Evolutionary conservation across 2,113 vertebrate species (phyloP).

Genomic region (Leptobrachium leishanense): DNA sequence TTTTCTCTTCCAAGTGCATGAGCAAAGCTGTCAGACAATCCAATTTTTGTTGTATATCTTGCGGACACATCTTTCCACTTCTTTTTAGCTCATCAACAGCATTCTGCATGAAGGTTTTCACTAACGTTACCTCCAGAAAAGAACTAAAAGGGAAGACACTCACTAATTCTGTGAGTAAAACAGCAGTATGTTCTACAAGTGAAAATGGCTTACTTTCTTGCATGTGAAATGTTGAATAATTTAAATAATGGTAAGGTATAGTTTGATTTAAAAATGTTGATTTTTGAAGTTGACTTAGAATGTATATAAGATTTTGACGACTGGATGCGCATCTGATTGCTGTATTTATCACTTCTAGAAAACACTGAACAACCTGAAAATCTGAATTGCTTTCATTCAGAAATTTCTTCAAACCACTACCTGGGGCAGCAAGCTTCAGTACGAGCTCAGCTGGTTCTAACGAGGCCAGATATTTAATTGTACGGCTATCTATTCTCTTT

Average conservation of each 20-base stretch:
- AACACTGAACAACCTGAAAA: constrained; percentile 15
- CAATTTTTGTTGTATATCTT: constrained; percentile 34
- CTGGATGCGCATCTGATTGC: constrained; percentile 39
- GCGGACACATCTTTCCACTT: neutral
- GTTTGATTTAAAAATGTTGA: constrained; percentile 41
- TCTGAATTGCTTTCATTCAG: constrained; percentile 11
- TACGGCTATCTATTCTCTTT: constrained; percentile 32
- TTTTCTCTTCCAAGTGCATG: constrained; percentile 43
- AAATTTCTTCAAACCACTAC: constrained; percentile 46
- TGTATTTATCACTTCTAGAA: constrained; percentile 44
- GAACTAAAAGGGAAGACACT: constrained; percentile 45
- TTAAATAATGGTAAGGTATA: constrained; percentile 39
- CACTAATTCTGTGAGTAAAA: constrained; percentile 37
- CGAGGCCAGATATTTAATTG: constrained; percentile 28
- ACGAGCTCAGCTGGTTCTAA: constrained; percentile 46
- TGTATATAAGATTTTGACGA: constrained; percentile 44
- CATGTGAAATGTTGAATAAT: neutral
- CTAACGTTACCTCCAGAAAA: constrained; percentile 38
- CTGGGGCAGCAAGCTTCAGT: constrained; percentile 47
- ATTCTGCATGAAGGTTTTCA: constrained; percentile 27
- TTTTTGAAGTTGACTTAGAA: constrained; percentile 43
- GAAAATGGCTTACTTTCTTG: constrained; percentile 8
- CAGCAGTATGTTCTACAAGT: constrained; percentile 37
- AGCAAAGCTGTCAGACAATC: constrained; percentile 34
- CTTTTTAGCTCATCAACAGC: constrained; percentile 12